phyloP scores from a whole-genome alignment of 2,888 invertebrate genomes.

The Aspidapion aeneum region DNA sequence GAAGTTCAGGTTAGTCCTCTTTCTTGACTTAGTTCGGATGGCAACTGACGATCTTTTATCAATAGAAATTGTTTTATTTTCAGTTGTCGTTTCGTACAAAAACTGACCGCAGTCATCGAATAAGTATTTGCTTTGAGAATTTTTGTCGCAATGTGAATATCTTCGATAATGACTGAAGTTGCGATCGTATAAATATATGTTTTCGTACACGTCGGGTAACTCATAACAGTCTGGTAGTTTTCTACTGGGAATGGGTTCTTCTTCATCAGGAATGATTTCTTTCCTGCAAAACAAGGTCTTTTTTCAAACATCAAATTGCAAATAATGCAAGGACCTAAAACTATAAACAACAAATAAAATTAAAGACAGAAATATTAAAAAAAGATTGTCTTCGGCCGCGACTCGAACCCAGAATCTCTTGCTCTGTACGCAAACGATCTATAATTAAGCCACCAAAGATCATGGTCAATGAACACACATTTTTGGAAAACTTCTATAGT shows the following conservation, averaged over 20 bases:
- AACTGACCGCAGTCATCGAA: slow-evolving; percentile 27
- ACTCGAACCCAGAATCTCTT: no score
- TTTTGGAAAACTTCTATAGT: no score
- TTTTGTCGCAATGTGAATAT: slow-evolving; percentile 23
- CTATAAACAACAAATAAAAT: background rate
- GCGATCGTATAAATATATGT: background rate
- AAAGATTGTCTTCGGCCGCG: no score
- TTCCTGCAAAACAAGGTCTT: slow-evolving; percentile 11
- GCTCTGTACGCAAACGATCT: no score
- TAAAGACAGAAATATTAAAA: no score
- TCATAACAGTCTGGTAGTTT: background rate
- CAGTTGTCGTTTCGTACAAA: no score
- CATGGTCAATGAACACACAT: no score
- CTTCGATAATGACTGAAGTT: slow-evolving; percentile 2
- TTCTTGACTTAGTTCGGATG: background rate
- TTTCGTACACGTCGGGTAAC: background rate
- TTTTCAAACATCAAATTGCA: no score
- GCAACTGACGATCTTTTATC: background rate
- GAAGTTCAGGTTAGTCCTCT: slow-evolving; percentile 4
- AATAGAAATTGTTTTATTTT: background rate
- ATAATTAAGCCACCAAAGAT: no score
- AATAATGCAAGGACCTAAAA: no score
- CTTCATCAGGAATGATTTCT: background rate
- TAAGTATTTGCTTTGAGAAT: slow-evolving; percentile 26
- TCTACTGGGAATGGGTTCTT: no score